phyloP scores from a whole-genome alignment of 2,113 vertebrate species.

The Poeciliopsis retropinna region DNA sequence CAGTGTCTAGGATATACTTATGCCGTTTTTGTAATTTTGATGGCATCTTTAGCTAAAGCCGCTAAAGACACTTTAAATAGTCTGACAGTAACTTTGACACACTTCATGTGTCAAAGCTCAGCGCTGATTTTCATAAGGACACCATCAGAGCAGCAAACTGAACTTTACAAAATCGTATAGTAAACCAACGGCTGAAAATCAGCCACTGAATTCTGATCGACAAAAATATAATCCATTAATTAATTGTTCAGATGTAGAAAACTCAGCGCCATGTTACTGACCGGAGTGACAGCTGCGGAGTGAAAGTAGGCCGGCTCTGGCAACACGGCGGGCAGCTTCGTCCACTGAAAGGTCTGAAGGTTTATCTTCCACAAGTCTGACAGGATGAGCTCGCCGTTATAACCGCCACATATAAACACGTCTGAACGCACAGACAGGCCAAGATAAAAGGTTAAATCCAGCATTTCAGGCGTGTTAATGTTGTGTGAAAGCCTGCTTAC shows the following conservation, averaged over 20 bases:
- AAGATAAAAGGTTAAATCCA: neutral
- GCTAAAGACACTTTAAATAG: too few relatives aligned
- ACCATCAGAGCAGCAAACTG: too few relatives aligned
- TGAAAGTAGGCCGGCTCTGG: constrained; percentile 98
- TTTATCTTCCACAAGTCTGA: constrained; percentile 95
- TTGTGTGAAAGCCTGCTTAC: constrained; percentile 74
- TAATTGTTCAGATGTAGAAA: neutral
- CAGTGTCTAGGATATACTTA: too few relatives aligned
- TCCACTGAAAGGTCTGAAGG: constrained; percentile 93
- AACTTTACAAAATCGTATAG: too few relatives aligned
- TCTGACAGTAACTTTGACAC: too few relatives aligned
- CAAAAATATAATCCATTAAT: neutral
- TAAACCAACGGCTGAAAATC: too few relatives aligned
- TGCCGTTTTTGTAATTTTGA: too few relatives aligned
- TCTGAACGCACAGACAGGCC: constrained; percentile 73
- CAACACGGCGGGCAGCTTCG: constrained; percentile 90
- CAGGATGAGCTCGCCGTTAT: constrained; percentile 93
- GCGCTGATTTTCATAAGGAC: too few relatives aligned
- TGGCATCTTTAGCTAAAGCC: too few relatives aligned
- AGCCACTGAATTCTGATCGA: neutral
- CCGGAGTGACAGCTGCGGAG: constrained; percentile 96
- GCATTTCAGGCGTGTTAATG: neutral
- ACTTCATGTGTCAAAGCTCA: too few relatives aligned
- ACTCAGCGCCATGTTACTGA: constrained; percentile 70
- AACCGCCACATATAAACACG: constrained; percentile 95